These are phyloP conservation scores for Sebastes fasciatus DNA, from an alignment of 2,113 vertebrate species.

Conservation along the genomic window DNA sequence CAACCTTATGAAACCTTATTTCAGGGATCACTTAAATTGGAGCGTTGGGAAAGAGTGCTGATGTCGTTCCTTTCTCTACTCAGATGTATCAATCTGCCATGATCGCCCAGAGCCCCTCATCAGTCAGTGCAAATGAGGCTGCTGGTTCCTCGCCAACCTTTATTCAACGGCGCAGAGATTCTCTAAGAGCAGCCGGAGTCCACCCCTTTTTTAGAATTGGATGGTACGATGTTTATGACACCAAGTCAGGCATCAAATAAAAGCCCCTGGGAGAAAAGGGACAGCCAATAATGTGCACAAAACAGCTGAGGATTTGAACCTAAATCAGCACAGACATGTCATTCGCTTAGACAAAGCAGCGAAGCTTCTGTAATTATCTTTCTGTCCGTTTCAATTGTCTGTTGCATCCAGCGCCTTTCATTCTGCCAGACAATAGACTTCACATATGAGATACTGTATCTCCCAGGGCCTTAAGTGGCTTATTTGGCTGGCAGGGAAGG, in stretches of 20 bases:
- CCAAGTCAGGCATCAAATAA: constrained; percentile 51
- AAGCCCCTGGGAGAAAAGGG: constrained; percentile 24
- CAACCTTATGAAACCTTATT: constrained; percentile 45
- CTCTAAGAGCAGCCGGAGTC: constrained; percentile 7
- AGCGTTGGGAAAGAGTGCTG: constrained; percentile 34
- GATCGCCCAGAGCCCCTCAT: constrained; percentile 31
- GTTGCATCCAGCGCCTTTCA: constrained; percentile 55
- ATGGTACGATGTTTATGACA: constrained; percentile 38
- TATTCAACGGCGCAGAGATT: constrained; percentile 21
- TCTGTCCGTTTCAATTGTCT: constrained; percentile 69
- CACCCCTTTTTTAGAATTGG: neutral
- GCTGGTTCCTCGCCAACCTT: constrained; percentile 42
- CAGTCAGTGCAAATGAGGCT: constrained; percentile 54
- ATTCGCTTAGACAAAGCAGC: constrained; percentile 60
- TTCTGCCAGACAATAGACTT: constrained; percentile 63
- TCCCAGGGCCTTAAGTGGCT: constrained; percentile 55
- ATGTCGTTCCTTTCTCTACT: constrained; percentile 31
- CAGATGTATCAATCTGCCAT: constrained; percentile 53
- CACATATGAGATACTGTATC: constrained; percentile 60
- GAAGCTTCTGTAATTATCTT: constrained; percentile 68
- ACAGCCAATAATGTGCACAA: constrained; percentile 33
- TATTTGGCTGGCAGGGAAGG: constrained; percentile 56
- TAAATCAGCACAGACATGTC: constrained; percentile 69
- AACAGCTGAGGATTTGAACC: constrained; percentile 44
- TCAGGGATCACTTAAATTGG: constrained; percentile 39